Evolutionary conservation across 2,113 vertebrate genomes (phyloP).

Genomic region (Alectura lathami): DNA sequence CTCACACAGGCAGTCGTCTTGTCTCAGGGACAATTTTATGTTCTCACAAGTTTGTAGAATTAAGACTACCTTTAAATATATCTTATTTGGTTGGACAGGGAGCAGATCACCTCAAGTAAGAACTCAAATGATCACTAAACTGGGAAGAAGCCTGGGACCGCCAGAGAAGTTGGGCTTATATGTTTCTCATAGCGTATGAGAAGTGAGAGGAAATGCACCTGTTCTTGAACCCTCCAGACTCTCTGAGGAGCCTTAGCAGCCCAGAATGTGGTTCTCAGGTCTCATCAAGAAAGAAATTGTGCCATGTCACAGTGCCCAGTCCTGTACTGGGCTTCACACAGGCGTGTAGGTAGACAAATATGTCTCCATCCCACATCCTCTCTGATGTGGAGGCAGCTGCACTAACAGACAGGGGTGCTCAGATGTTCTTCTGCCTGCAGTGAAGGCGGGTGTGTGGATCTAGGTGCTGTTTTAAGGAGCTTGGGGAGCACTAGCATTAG

Average conservation of each 20-base stretch:
- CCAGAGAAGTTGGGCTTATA: background rate
- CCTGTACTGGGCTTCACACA: background rate
- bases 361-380: background rate
- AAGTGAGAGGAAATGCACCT: background rate
- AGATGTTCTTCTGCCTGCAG: background rate
- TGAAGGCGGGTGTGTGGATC: rapidly evolving
- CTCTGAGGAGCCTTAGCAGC: background rate
- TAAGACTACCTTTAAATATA: background rate
- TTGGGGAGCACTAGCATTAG: background rate
- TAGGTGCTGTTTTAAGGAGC: background rate
- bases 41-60: background rate
- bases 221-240: background rate
- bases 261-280: background rate
- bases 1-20: background rate
- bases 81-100: background rate
- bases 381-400: background rate
- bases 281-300: background rate
- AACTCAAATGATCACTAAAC: background rate
- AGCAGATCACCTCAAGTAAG: background rate
- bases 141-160: background rate
- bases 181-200: background rate
- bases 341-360: background rate
- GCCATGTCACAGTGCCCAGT: background rate
- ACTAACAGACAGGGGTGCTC: background rate
- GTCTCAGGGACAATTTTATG: background rate